A percentile compares a stretch with the other conserved stretches of the same genome.
phyloP scores from a whole-genome alignment of 2,888 invertebrate species.

The Ferrisia virgata region DNA sequence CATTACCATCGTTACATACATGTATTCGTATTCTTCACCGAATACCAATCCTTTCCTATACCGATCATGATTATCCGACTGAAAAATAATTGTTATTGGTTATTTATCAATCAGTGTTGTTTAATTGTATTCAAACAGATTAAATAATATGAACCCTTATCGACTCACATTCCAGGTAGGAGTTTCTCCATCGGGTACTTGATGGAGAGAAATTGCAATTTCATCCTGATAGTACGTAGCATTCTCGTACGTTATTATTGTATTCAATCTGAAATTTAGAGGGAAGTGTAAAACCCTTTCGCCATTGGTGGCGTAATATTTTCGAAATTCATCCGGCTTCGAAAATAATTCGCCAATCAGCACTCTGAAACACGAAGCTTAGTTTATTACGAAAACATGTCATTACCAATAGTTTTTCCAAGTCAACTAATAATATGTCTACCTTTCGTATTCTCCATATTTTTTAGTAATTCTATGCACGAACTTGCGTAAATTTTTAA shows the following conservation, averaged over 20 bases:
- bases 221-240: background rate
- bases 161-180: background rate
- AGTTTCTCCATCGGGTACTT: background rate
- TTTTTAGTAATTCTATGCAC: background rate
- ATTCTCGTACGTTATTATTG: background rate
- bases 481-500: background rate
- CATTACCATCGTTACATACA: background rate
- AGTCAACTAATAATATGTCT: background rate
- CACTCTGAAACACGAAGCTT: background rate
- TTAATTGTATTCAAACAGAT: no score
- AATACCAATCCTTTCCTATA: background rate
- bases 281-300: constrained; percentile 59
- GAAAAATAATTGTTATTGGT: background rate
- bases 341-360: background rate
- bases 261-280: constrained; percentile 63
- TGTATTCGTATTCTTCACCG: background rate
- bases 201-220: background rate
- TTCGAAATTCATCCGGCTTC: background rate
- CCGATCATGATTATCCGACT: background rate
- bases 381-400: background rate
- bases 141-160: no score
- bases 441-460: background rate
- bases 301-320: background rate
- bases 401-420: background rate
- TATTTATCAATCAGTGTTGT: no score